Evolutionary conservation across 2,888 invertebrate genomes (phyloP).

Genomic region (Eumerus sabulonum): DNA sequence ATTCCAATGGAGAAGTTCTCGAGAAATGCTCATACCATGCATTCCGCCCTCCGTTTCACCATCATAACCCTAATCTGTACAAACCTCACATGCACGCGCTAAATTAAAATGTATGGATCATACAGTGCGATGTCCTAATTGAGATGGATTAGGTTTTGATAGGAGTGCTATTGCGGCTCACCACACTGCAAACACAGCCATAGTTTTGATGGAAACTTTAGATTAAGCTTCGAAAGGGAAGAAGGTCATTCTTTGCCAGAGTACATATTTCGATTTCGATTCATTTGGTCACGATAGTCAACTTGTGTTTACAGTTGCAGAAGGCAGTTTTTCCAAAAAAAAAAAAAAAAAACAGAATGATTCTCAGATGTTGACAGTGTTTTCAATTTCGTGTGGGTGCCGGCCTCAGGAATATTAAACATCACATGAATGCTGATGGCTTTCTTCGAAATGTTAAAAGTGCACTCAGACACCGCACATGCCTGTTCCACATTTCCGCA

Average conservation of each 20-base stretch:
- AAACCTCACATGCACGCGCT: slow-evolving; percentile 22
- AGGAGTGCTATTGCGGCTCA: background rate
- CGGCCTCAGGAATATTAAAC: slow-evolving; percentile 40
- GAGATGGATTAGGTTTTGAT: slow-evolving; percentile 47
- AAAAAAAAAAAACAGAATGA: no score
- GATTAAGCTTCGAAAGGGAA: background rate
- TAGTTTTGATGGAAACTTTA: background rate
- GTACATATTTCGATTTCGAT: background rate
- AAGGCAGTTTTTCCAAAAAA: no score
- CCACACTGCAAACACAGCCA: background rate
- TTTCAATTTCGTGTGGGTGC: slow-evolving; percentile 28
- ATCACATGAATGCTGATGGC: slow-evolving; percentile 43
- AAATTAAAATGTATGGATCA: slow-evolving; percentile 51
- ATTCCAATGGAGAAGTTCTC: background rate
- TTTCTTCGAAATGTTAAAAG: slow-evolving; percentile 24
- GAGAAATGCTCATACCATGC: no score
- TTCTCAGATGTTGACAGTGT: slow-evolving; percentile 18
- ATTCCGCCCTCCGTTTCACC: no score
- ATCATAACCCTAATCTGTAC: no score
- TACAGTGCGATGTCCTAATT: slow-evolving; percentile 12
- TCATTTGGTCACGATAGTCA: background rate
- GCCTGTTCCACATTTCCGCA: slow-evolving; percentile 12
- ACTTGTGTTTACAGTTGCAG: no score
- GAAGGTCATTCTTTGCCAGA: no score
- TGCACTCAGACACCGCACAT: no score